phyloP scores from a whole-genome alignment of 2,113 vertebrate genomes.

The Picathartes gymnocephalus region DNA sequence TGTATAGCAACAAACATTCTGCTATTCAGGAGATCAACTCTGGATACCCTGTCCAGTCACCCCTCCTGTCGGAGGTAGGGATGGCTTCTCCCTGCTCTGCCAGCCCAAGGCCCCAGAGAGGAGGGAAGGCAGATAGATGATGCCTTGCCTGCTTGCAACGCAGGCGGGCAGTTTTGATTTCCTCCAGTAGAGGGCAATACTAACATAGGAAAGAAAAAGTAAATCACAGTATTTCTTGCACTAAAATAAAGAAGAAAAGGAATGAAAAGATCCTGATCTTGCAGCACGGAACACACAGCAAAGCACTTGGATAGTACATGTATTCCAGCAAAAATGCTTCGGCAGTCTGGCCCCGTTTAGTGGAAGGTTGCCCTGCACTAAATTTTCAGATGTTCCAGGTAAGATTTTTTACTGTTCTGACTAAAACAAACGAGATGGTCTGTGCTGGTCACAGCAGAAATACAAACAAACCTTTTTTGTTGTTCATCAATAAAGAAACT shows the following conservation, averaged over 20 bases:
- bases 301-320: neutral
- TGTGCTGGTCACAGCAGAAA: neutral
- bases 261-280: neutral
- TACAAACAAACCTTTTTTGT: neutral
- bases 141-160: neutral
- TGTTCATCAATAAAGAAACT: neutral
- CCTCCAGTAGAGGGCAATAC: slow-evolving; percentile 40
- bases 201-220: neutral
- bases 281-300: neutral
- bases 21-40: neutral
- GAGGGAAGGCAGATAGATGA: neutral
- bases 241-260: neutral
- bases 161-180: neutral
- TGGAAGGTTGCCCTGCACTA: neutral
- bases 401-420: neutral
- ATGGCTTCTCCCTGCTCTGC: neutral
- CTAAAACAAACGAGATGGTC: neutral
- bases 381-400: neutral
- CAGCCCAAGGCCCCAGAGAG: neutral
- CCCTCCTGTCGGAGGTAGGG: no score
- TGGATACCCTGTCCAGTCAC: neutral
- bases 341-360: neutral
- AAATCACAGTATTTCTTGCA: neutral
- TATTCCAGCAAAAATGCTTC: neutral
- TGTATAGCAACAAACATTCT: neutral